Conservation (phyloP, 2,888 invertebrate genomes). For the Volucella zonaria region DNA sequence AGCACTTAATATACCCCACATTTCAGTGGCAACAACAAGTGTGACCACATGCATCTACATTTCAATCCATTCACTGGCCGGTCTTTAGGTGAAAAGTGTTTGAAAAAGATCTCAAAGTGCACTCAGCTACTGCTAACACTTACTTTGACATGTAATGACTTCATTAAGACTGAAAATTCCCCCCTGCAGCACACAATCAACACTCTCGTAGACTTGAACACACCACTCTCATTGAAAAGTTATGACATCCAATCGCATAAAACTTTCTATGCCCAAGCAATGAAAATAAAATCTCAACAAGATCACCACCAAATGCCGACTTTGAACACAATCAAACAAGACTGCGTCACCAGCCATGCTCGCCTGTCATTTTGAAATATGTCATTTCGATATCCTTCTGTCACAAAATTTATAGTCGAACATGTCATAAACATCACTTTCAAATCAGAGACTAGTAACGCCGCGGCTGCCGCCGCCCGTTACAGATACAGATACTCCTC, state of each 20-base stretch:
- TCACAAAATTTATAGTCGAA: slow-evolving; percentile 67
- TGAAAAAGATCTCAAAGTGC: too few relatives aligned
- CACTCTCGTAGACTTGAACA: too few relatives aligned
- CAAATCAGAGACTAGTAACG: slow-evolving; percentile 58
- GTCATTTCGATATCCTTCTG: slow-evolving; percentile 65
- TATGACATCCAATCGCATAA: slow-evolving; percentile 6
- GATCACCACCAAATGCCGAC: not conserved
- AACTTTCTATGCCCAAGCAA: slow-evolving; percentile 11
- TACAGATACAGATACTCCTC: slow-evolving; percentile 23
- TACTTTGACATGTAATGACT: slow-evolving; percentile 6
- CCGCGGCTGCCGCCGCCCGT: not conserved
- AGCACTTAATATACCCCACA: too few relatives aligned
- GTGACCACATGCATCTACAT: too few relatives aligned
- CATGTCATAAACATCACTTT: slow-evolving; percentile 73
- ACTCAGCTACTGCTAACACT: slow-evolving; percentile 6
- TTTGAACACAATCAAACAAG: slow-evolving; percentile 16
- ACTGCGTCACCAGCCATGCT: slow-evolving; percentile 5
- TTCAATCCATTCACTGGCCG: too few relatives aligned
- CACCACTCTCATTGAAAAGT: not conserved
- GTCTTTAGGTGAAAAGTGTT: too few relatives aligned
- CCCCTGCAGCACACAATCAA: not conserved
- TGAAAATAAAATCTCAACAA: slow-evolving; percentile 24
- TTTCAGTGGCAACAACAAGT: too few relatives aligned
- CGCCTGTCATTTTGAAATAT: slow-evolving; percentile 56
- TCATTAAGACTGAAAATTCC: not conserved